Evolutionary conservation across 2,888 invertebrate species (phyloP), one percentile per base, ranked within the genome.

Genomic region (Arrhopalites spinosus): DNA sequence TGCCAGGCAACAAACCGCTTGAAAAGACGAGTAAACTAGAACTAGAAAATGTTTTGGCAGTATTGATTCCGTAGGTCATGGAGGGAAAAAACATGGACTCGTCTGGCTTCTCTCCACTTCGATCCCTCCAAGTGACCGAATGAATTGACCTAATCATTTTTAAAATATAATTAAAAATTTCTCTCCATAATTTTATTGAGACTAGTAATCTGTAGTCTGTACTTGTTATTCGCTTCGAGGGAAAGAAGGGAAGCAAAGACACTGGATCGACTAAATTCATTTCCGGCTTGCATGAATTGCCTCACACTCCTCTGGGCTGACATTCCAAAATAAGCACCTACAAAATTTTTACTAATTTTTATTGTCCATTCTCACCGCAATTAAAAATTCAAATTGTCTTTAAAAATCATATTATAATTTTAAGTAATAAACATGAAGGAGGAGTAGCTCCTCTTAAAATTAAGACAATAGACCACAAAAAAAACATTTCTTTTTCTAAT

Each of bases 241-340:
- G 80, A 77, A 74, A 84, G 83, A 23, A 86, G 81, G 20, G 82
- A 81, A 53, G 84, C 77, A 20, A 85, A 80, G 27, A 86, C 85
- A 23, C 84, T 83, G 5, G 85, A 83, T 45, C 84, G 83, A 15
- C 85, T 85, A 2, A 87, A 83, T 74, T 86, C 86, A 75, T 86
- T 86, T 20, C 85, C 85, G 7, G 85, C 85, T 78, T 85, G 85
- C 78, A 85, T 81, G 56, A 80, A 78, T 78, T 84, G 84, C 8
- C 83, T 72, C 3, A 81, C 74, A 56, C 82, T 80, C 71, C 85
- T 75, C 36, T 83, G 84, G 13, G 86, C 87, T 56, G 87, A 86
- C 68, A 87, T 85, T 0, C 87, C 88, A 75, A 88, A 86, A 78
- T 87, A 88, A 0, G 89, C 86, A 13, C 88, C 88, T 74, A 29